Percentiles rank a stretch among this genome's conserved stretches.
Evolutionary conservation across 2,113 vertebrate species (phyloP).

Genomic region (Amblyornis subalaris): DNA sequence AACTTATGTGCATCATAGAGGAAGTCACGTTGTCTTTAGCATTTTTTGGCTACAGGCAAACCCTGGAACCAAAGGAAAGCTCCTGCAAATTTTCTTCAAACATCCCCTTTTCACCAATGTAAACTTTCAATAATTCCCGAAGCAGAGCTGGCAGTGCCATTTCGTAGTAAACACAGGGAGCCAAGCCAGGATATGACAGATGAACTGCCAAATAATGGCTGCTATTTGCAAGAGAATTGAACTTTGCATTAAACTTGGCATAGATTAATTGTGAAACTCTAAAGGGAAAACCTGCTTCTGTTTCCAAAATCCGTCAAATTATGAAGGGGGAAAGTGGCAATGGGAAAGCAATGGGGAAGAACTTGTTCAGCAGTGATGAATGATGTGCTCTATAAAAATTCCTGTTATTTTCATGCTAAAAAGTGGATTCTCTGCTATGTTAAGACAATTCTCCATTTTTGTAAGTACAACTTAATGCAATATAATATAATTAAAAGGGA

Average conservation of each 20-base stretch:
- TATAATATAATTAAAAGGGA: background rate
- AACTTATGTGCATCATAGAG: background rate
- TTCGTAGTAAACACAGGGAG: conserved; percentile 54
- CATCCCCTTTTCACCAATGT: background rate
- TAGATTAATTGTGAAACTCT: conserved; percentile 42
- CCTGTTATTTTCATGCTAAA: background rate
- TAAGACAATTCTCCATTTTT: background rate
- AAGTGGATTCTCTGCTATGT: background rate
- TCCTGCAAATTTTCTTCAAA: background rate
- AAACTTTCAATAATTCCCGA: conserved; percentile 18
- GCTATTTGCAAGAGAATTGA: conserved; percentile 60
- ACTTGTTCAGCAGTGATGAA: background rate
- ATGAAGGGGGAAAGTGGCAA: background rate
- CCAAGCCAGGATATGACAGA: conserved; percentile 51
- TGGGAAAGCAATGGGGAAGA: background rate
- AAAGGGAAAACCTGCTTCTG: conserved; percentile 36
- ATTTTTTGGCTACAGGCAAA: background rate
- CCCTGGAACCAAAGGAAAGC: background rate
- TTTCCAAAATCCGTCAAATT: conserved; percentile 39
- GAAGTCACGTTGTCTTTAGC: background rate
- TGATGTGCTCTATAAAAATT: background rate
- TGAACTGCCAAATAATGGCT: conserved; percentile 56
- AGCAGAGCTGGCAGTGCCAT: conserved; percentile 26
- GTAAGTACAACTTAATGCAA: background rate
- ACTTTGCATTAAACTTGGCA: conserved; percentile 60